Percentiles rank a stretch among this genome's conserved stretches.
Conservation (phyloP, 2,888 invertebrate species). For the Acanthococcus lagerstroemiae region DNA sequence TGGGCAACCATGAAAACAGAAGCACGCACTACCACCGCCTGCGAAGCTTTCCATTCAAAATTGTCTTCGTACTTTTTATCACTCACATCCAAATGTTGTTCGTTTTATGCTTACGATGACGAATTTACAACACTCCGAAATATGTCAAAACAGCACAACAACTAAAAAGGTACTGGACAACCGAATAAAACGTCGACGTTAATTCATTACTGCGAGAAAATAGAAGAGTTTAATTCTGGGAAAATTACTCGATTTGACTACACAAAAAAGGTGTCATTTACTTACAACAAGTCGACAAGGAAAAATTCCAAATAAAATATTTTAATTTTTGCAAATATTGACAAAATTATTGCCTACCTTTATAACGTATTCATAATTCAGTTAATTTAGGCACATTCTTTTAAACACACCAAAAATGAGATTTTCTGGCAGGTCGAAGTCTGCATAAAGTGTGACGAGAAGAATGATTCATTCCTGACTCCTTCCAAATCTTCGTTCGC, state of each 20-base stretch:
- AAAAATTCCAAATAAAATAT: background rate
- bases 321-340: background rate
- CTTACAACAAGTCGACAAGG: background rate
- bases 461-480: background rate
- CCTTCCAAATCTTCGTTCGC: background rate
- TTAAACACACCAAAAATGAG: no score
- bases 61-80: no score
- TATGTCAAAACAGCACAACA: background rate
- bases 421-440: no score
- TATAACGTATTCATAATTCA: background rate
- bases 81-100: no score
- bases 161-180: background rate
- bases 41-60: no score
- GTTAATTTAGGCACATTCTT: background rate
- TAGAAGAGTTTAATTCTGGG: background rate
- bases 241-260: background rate
- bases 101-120: no score
- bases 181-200: background rate
- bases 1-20: no score
- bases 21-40: no score
- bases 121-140: background rate
- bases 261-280: background rate
- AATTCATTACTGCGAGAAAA: no score
- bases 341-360: background rate
- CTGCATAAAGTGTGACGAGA: background rate